Base-by-base conservation (phyloP, 1,140 invertebrate genomes). In the Aphis gossypii region DNA sequence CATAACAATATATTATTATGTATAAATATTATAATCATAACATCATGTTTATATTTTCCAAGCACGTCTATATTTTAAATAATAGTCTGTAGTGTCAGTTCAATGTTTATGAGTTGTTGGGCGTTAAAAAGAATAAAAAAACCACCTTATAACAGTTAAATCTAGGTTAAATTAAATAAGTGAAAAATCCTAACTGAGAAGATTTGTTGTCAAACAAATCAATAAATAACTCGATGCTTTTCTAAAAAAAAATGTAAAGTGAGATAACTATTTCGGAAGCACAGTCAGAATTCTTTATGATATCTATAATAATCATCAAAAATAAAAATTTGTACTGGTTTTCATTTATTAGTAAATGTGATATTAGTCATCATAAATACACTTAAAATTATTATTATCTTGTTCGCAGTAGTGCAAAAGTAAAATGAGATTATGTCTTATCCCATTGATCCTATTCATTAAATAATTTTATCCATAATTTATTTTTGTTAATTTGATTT, bases 401-500 rank as follows among this genome's bases (percentile, higher is more conserved):
- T 51, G 9, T 88, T 48, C 18, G 18, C 5, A 6, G 23, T 48
- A 7, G 30, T 35, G 18, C 46, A 48, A 51, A 88, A 88, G 51
- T 48, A 35, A 88, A 88, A 88, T n/a, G 30, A 48, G 86, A 88
- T 88, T 51, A 88, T 21, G 23, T 7, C 35, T 88, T 48, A 88
- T 88, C 6, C 0, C 1, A 48, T 48, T 30, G 86, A 88, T 88
- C 41, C 20, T n/a, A 14, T 87, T 87, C 30, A 48, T 87, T 48
- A 8, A 51, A 51, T 48, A 88, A 51, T 51, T 88, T 88, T 30
- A n/a, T 48, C 18, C 51, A 88, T 35, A 46, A 21, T 48, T 48
- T 18, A 18, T 87, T 87, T 87, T 41, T 11, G 44, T 44, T 44
- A 4, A 48, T n/a, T n/a, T n/a, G 25, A 11, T 87, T 21, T 48